phyloP scores from a whole-genome alignment of 1,140 invertebrate species.

The Drosophila jambulina region DNA sequence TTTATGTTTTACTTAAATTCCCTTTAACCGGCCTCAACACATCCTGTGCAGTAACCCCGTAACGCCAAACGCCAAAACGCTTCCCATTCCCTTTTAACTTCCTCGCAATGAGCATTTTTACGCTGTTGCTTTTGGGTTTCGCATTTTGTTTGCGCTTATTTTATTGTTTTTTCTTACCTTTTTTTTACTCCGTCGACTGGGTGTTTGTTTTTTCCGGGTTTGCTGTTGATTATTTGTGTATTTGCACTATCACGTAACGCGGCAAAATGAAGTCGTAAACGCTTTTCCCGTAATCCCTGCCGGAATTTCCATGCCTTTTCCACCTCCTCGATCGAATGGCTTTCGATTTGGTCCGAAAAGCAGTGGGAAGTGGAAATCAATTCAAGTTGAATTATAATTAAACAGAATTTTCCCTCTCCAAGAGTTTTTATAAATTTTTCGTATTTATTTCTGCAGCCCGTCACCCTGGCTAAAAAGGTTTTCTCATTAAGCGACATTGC shows the following conservation, averaged over 20 bases:
- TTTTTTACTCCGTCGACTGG: neutral
- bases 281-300: constrained; percentile 7
- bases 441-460: constrained; percentile 17
- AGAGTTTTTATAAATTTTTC: neutral
- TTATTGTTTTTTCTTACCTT: constrained; percentile 35
- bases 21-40: constrained; percentile 80
- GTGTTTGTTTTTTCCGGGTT: constrained; percentile 31
- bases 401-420: constrained; percentile 8
- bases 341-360: constrained; percentile 27
- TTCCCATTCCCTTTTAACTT: constrained; percentile 11
- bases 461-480: constrained; percentile 56
- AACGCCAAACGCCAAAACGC: constrained; percentile 10
- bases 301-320: constrained; percentile 3
- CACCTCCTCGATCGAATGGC: neutral
- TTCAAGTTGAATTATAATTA: constrained; percentile 38
- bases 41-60: constrained; percentile 37
- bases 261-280: constrained; percentile 76
- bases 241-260: constrained; percentile 78
- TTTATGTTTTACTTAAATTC: constrained; percentile 83
- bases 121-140: constrained; percentile 65
- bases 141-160: constrained; percentile 18
- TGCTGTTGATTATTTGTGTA: constrained; percentile 71
- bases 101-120: constrained; percentile 59
- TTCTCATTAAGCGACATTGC: constrained; percentile 71
- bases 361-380: constrained; percentile 28